Percentiles rank a stretch among this genome's conserved stretches.
Evolutionary conservation across 2,888 invertebrate genomes (phyloP).

Genomic region (Anoncus sp.): DNA sequence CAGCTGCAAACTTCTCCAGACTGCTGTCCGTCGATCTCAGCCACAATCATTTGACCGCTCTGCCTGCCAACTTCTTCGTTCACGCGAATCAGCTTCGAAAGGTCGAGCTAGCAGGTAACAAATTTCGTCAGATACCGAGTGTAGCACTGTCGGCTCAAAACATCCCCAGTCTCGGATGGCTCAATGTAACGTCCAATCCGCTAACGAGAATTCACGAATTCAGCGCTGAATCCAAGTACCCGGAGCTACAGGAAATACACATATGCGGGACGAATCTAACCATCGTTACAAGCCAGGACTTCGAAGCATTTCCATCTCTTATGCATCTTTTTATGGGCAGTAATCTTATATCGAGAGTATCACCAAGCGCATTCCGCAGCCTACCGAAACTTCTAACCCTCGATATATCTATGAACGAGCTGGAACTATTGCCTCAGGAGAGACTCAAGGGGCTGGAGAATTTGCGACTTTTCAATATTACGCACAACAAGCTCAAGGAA

Average conservation of each 20-base stretch:
- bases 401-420: conserved; percentile 92
- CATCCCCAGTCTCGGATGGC: conserved; percentile 88
- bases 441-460: conserved; percentile 91
- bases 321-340: conserved; percentile 90
- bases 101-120: conserved; percentile 91
- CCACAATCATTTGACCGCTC: conserved; percentile 89
- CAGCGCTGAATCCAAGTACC: conserved; percentile 88
- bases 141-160: conserved; percentile 90
- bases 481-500: conserved; percentile 92
- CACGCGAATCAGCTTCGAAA: conserved; percentile 89
- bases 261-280: conserved; percentile 92
- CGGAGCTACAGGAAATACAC: conserved; percentile 92
- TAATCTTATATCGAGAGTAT: conserved; percentile 91
- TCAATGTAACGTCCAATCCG: conserved; percentile 94
- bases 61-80: conserved; percentile 93
- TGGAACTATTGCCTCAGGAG: conserved; percentile 93
- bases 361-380: conserved; percentile 93
- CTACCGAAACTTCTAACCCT: conserved; percentile 90
- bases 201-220: conserved; percentile 90
- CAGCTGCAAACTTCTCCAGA: conserved; percentile 90
- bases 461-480: conserved; percentile 91
- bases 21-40: conserved; percentile 90
- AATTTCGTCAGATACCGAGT: conserved; percentile 91
- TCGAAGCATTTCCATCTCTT: conserved; percentile 92
- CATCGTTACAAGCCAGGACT: conserved; percentile 93